phyloP scores from a whole-genome alignment of 2,888 invertebrate species.

The Maniola hyperantus region DNA sequence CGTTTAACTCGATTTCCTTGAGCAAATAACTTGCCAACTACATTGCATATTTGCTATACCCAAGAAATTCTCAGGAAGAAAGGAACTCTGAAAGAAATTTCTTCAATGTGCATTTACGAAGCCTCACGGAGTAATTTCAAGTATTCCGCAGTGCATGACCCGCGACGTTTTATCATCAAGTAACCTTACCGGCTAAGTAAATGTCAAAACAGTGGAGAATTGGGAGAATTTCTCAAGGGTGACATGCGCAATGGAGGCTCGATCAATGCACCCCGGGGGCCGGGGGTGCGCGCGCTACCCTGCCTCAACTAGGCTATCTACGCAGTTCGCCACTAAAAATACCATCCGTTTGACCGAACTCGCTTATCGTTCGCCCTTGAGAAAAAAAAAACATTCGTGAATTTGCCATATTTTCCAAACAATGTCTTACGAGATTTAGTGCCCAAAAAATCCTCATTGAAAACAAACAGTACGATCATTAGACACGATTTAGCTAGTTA shows the following conservation, averaged over 20 bases:
- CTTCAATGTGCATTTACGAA: neutral
- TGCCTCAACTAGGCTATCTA: constrained; percentile 61
- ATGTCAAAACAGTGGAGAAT: constrained; percentile 70
- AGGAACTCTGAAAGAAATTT: neutral
- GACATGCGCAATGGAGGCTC: constrained; percentile 73
- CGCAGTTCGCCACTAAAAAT: constrained; percentile 76
- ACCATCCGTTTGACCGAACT: constrained; percentile 54
- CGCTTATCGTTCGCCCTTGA: constrained; percentile 63
- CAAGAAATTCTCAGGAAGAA: constrained; percentile 2
- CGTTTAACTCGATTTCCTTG: constrained; percentile 27
- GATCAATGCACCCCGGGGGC: constrained; percentile 76
- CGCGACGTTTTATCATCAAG: constrained; percentile 37
- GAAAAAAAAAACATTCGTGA: constrained; percentile 52
- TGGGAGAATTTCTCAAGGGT: constrained; percentile 53
- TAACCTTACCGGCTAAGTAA: constrained; percentile 48
- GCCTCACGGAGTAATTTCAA: constrained; percentile 42
- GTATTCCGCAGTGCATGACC: constrained; percentile 37
- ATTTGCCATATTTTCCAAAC: constrained; percentile 35
- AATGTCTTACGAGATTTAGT: constrained; percentile 43
- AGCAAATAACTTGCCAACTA: constrained; percentile 3
- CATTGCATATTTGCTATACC: constrained; percentile 17
- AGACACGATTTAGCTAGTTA: constrained; percentile 53
- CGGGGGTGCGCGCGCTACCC: constrained; percentile 75
- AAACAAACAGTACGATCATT: constrained; percentile 43
- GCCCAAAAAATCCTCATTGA: constrained; percentile 50